These are phyloP conservation scores for Nematolebias whitei DNA, from an alignment of 2,113 vertebrate genomes.

Conservation along the genomic window DNA sequence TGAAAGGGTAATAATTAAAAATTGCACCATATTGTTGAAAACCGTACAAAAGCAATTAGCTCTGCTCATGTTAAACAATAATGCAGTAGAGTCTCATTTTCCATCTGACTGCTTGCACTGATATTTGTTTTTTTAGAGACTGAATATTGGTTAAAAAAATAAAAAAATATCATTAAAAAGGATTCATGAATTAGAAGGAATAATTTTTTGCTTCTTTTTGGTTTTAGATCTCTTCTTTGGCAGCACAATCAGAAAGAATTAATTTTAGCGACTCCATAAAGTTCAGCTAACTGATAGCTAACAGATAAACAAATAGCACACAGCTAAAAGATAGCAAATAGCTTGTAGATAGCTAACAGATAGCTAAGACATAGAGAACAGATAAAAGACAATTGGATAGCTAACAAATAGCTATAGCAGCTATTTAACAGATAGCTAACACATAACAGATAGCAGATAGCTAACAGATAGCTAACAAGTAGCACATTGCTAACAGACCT, in stretches of 20 bases:
- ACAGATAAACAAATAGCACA: too few relatives aligned
- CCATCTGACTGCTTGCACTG: constrained; percentile 64
- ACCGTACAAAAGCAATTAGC: constrained; percentile 52
- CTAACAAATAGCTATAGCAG: too few relatives aligned
- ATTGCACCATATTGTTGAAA: constrained; percentile 73
- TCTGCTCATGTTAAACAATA: constrained; percentile 20
- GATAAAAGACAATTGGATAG: too few relatives aligned
- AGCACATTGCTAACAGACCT: too few relatives aligned
- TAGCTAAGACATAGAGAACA: too few relatives aligned
- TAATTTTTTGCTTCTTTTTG: too few relatives aligned
- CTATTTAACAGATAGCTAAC: too few relatives aligned
- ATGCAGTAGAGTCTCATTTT: constrained; percentile 41
- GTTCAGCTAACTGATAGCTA: constrained; percentile 3
- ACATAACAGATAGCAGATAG: too few relatives aligned
- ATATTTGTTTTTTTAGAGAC: neutral
- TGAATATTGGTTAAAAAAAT: constrained; percentile 5
- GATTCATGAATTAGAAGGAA: constrained; percentile 9
- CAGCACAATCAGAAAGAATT: too few relatives aligned
- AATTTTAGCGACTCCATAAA: neutral
- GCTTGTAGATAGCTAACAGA: too few relatives aligned
- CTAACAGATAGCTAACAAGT: too few relatives aligned
- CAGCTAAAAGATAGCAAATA: too few relatives aligned
- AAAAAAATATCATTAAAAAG: neutral
- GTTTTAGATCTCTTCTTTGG: neutral
- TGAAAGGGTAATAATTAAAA: constrained; percentile 57